These are phyloP conservation scores for Drosophila monieri DNA, from an alignment of 2,888 invertebrate genomes.

Conservation along the genomic window DNA sequence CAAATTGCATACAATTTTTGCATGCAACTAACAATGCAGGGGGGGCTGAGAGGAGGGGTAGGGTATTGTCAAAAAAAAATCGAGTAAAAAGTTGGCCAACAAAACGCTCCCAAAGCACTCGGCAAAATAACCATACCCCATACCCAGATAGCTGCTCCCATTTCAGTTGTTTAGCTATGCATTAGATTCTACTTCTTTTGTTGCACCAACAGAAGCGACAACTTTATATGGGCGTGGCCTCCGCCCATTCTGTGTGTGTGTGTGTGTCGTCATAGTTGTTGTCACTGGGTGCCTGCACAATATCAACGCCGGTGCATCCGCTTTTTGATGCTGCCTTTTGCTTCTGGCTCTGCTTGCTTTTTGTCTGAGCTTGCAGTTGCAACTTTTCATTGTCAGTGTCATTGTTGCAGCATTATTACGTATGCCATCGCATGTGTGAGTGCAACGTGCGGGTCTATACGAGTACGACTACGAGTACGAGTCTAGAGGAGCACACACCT, in stretches of 20 bases:
- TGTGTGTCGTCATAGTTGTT: slow-evolving; percentile 57
- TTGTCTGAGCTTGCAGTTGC: slow-evolving; percentile 45
- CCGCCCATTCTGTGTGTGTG: slow-evolving; percentile 28
- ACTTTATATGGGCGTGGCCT: slow-evolving; percentile 47
- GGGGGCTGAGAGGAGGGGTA: not conserved
- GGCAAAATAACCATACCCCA: too few relatives aligned
- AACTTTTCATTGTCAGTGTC: slow-evolving; percentile 77
- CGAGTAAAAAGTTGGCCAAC: slow-evolving; percentile 15
- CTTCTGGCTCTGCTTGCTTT: slow-evolving; percentile 8
- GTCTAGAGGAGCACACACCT: slow-evolving; percentile 35
- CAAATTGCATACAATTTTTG: slow-evolving; percentile 63
- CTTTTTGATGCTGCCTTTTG: slow-evolving; percentile 15
- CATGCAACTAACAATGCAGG: slow-evolving; percentile 29
- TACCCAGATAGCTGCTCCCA: slow-evolving; percentile 35
- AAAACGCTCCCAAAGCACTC: slow-evolving; percentile 14
- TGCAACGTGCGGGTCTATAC: slow-evolving; percentile 17
- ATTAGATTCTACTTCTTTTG: slow-evolving; percentile 60
- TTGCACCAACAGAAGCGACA: slow-evolving; percentile 35
- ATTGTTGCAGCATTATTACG: slow-evolving; percentile 59
- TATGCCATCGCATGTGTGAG: slow-evolving; percentile 4
- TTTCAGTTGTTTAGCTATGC: slow-evolving; percentile 68
- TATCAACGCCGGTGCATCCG: slow-evolving; percentile 52
- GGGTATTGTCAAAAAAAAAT: slow-evolving; percentile 32
- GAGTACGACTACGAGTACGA: not conserved
- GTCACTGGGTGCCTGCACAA: slow-evolving; percentile 59